Base-by-base conservation (phyloP, 1,140 invertebrate genomes). In the Laupala kohalensis region DNA sequence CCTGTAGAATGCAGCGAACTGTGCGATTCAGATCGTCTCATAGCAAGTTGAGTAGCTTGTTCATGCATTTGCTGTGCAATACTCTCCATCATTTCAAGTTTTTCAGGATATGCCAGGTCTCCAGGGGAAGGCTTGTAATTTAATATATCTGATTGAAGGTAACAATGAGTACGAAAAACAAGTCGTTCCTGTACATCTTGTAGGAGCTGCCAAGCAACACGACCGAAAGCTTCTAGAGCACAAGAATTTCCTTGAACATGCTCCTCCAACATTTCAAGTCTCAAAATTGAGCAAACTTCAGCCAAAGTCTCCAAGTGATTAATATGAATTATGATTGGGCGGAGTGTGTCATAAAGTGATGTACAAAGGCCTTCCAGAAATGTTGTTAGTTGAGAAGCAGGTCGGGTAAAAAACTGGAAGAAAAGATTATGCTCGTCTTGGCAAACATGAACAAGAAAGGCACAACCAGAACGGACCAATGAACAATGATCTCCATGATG, bases 291-390 rank as follows among this genome's bases (percentile, higher is more conserved):
- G 78, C 96, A 99, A 25, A 99, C 88, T 81, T 99, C 97, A 0
- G 96, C 93, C 15, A 99, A 81, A 0, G 97, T 98, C 85, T 99
- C 97, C 76, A 99, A 84, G 83, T 99, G 97, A 79, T 97, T 95
- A 68, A 99, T 94, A 78, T 97, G 94, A 74, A 99, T 97, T 53
- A 99, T 92, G 70, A 94, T 89, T 1, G 98, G 96, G n/a, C 97
- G 84, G 70, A 99, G 80, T 1, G 89, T 89, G 78, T 99, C 97
- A 78, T 99, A 99, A 6, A 99, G 79, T 66, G 90, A 88, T 19
- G 89, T 91, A 78, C 96, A 99, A 0, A 99, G 80, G 0, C 87
- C 87, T 75, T 94, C 93, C 26, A 99, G 79, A 78, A 92, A 93
- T 23, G 88, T 84, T 89, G 87, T 86, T 64, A 95, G 79, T 28